Evolutionary conservation across 2,113 vertebrate species (phyloP).

Genomic region (Chelonoidis abingdonii): DNA sequence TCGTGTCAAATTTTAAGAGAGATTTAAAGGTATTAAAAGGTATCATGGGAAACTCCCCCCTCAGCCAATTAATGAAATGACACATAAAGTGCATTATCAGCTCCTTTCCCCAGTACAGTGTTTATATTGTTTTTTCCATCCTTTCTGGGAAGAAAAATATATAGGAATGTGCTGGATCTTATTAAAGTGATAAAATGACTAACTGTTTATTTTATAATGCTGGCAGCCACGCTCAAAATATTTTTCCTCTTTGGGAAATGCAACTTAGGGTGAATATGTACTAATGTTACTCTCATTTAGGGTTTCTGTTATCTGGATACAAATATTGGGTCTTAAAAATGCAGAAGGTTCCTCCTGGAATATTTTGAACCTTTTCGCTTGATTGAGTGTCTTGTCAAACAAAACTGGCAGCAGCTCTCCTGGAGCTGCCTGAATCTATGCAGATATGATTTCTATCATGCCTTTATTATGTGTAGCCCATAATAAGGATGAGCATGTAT

Average conservation of each 20-base stretch:
- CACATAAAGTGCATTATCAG: neutral
- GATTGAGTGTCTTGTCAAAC: constrained; percentile 86
- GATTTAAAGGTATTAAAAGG: constrained; percentile 24
- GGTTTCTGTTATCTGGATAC: constrained; percentile 72
- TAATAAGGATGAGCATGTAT: constrained; percentile 83
- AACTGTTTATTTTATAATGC: constrained; percentile 27
- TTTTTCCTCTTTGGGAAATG: constrained; percentile 57
- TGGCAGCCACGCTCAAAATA: constrained; percentile 34
- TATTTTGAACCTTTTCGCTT: constrained; percentile 82
- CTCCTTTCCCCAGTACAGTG: neutral
- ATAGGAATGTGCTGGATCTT: constrained; percentile 5
- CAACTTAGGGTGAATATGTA: constrained; percentile 55
- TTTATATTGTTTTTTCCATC: neutral
- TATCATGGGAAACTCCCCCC: neutral
- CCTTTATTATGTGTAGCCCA: constrained; percentile 85
- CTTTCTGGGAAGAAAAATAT: neutral
- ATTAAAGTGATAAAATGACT: constrained; percentile 39
- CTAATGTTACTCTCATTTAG: constrained; percentile 71
- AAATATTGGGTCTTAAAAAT: constrained; percentile 75
- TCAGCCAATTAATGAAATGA: constrained; percentile 40
- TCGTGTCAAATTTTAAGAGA: constrained; percentile 51
- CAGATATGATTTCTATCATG: constrained; percentile 86
- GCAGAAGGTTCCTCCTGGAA: constrained; percentile 76
- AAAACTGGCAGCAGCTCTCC: constrained; percentile 83
- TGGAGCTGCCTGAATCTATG: constrained; percentile 85